phyloP scores from a whole-genome alignment of 2,888 invertebrate genomes.

The Lucinisca nassula region DNA sequence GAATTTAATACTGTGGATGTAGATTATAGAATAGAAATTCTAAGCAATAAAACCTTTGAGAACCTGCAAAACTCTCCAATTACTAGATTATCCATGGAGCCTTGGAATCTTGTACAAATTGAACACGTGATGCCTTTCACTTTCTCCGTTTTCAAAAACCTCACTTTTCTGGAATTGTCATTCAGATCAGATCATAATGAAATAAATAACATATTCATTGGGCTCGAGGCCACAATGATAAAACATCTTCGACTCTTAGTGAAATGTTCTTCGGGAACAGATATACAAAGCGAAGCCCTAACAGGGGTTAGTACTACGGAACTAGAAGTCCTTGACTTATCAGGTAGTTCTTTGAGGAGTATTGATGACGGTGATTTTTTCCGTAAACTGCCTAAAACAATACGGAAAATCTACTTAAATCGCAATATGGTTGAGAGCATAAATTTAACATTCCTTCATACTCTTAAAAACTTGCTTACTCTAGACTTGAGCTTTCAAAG shows the following conservation, averaged over 20 bases:
- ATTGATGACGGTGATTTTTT: background rate
- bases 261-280: background rate
- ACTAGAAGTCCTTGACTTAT: background rate
- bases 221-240: background rate
- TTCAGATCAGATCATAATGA: background rate
- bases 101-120: background rate
- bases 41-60: background rate
- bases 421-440: background rate
- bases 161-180: background rate
- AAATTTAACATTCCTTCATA: background rate
- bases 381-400: background rate
- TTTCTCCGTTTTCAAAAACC: background rate
- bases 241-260: background rate
- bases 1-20: background rate
- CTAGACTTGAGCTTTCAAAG: background rate
- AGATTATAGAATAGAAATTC: background rate
- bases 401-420: background rate
- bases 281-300: background rate
- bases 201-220: background rate
- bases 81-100: background rate
- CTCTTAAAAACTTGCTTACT: background rate
- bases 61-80: background rate
- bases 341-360: background rate
- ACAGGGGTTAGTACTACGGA: background rate
- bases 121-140: background rate